A percentile compares a stretch with the other conserved stretches of the same genome.
Conservation (phyloP, 2,113 vertebrate genomes). For the Lynx canadensis region DNA sequence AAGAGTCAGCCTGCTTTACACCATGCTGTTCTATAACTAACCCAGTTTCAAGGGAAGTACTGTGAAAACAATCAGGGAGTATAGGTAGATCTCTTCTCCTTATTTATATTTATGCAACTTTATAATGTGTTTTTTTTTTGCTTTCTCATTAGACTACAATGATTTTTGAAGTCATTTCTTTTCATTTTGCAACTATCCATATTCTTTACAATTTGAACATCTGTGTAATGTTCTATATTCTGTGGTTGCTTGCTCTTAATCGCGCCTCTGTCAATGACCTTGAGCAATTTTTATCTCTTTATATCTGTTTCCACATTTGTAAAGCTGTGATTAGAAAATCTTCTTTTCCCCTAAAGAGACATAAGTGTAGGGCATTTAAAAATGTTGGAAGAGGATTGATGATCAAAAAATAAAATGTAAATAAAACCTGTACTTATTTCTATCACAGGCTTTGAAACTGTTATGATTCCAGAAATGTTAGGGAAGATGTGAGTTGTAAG, state of each 20-base stretch:
- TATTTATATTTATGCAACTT: constrained; percentile 14
- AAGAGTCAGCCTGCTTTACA: not conserved
- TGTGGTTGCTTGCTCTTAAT: not conserved
- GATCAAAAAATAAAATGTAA: not conserved
- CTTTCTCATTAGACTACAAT: not conserved
- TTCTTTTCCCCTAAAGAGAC: not conserved
- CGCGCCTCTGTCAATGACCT: not conserved
- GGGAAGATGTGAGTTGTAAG: not conserved
- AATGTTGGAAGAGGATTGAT: not conserved
- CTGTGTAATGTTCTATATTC: not conserved
- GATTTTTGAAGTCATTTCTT: not conserved
- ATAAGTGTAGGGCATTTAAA: not conserved
- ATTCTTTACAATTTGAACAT: not conserved
- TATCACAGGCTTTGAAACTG: not conserved
- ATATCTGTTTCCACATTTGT: not conserved
- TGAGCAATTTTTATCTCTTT: constrained; percentile 5
- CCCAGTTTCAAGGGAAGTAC: not conserved
- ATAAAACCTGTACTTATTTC: not conserved
- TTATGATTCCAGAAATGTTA: not conserved
- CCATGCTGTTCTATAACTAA: not conserved
- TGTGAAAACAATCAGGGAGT: not conserved
- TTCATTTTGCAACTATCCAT: not conserved
- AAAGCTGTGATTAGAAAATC: constrained; percentile 2
- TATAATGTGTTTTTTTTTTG: not conserved
- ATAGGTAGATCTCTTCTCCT: not conserved